Conservation (phyloP, 2,888 invertebrate species). For the Leptinotarsa tumamoca region DNA sequence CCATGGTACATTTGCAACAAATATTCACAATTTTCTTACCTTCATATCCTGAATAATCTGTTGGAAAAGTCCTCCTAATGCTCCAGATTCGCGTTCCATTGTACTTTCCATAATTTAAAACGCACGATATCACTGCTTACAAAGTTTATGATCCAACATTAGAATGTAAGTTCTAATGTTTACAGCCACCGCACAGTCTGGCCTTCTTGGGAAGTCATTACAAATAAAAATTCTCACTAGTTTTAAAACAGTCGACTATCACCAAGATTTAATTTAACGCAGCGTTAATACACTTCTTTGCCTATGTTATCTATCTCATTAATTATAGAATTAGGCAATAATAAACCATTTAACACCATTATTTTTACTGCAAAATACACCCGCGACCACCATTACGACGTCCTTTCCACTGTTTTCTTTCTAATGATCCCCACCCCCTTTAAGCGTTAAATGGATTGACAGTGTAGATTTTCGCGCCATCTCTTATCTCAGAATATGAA, state of each 20-base stretch:
- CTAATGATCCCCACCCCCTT: slow-evolving; percentile 29
- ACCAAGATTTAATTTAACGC: not conserved
- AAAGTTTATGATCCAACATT: slow-evolving; percentile 21
- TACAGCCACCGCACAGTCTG: slow-evolving; percentile 46
- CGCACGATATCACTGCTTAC: slow-evolving; percentile 21
- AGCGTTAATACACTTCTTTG: not conserved
- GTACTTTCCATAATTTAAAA: slow-evolving; percentile 73
- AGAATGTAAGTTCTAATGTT: slow-evolving; percentile 35
- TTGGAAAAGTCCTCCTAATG: slow-evolving; percentile 93
- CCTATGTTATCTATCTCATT: not conserved
- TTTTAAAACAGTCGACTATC: not conserved
- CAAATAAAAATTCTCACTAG: slow-evolving; percentile 29
- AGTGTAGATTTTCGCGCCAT: not conserved
- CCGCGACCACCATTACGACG: slow-evolving; percentile 19
- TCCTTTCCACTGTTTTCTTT: slow-evolving; percentile 21
- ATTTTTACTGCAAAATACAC: slow-evolving; percentile 15
- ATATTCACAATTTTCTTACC: slow-evolving; percentile 71
- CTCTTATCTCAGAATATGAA: not conserved
- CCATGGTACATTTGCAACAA: not conserved
- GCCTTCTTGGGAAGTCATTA: slow-evolving; percentile 37
- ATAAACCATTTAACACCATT: slow-evolving; percentile 10
- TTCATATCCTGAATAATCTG: slow-evolving; percentile 97
- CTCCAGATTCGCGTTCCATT: slow-evolving; percentile 87
- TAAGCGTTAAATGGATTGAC: slow-evolving; percentile 10
- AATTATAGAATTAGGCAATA: not conserved